A percentile compares a stretch with the other conserved stretches of the same genome.
phyloP scores from a whole-genome alignment of 2,888 invertebrate species.

The Homarus gammarus region DNA sequence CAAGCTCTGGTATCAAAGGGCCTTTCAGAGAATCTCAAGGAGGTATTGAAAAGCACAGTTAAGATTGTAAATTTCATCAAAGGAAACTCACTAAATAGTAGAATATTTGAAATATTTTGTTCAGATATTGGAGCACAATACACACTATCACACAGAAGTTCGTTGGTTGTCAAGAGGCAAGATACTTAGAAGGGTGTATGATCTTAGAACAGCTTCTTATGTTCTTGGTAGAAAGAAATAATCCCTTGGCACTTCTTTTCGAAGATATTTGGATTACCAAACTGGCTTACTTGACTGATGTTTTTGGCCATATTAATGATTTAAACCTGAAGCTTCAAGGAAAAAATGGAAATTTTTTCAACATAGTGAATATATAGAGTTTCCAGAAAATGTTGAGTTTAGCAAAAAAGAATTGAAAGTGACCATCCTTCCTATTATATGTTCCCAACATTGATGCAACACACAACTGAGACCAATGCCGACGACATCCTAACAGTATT shows the following conservation, averaged over 20 bases:
- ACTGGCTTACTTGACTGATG: constrained; percentile 24
- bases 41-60: not conserved
- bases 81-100: constrained; percentile 8
- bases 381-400: not conserved
- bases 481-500: not conserved
- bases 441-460: not conserved
- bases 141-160: constrained; percentile 42
- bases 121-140: not conserved
- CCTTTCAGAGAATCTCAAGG: not conserved
- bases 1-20: constrained; percentile 4
- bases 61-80: constrained; percentile 16
- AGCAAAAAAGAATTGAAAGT: no score
- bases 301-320: constrained; percentile 22
- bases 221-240: constrained; percentile 8
- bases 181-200: not conserved
- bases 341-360: no score
- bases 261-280: not conserved
- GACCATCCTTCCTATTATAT: not conserved
- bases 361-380: constrained; percentile 1
- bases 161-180: not conserved
- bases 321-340: not conserved
- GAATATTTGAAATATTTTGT: constrained; percentile 15
- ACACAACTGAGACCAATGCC: not conserved
- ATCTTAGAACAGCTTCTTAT: constrained; percentile 1
- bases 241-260: not conserved